Base-by-base conservation (phyloP, 2,888 invertebrate species). In the Gymnosoma rotundatum region DNA sequence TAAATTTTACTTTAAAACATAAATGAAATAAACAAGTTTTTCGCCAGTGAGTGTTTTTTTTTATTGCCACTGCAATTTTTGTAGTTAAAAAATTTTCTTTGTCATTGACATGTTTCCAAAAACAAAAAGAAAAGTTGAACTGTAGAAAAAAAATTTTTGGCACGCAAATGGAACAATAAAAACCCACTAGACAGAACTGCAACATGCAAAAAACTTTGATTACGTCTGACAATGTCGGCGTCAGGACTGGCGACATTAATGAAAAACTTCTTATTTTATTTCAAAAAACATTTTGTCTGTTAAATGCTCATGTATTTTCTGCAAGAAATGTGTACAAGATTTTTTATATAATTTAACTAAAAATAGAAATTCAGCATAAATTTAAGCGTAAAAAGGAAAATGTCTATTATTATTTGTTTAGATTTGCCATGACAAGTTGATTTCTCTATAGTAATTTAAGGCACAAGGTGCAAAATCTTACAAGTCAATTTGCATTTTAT, bases 381-480 rank as follows among this genome's bases (percentile, higher is more conserved):
- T 48, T 70, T 48, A 32, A 48, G 9, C 4, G 2, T 25, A 60
- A 64, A 84, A 74, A 73, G 81, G 81, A 84, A 81, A 69, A 69
- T 42, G 72, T 61, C 83, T 36, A 79, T 83, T 80, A 79, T 21
- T 52, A 42, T 64, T 63, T 45, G 16, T 42, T 32, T 16, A 9
- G 10, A 20, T 56, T 16, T n/a, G 20, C 50, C 42, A 16, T 60
- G 73, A 52, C 52, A 58, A 78, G 70, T 72, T 12, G 21, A 36
- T 58, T 32, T 61, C 42, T 73, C 32, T 73, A 1, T n/a, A 32
- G 20, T 52, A 66, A 50, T 64, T 58, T 79, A 50, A 16, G 36
- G 52, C 45, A 58, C 70, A 74, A 84, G 76, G 73, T 84, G 83
- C 63, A 64, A 81, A 81, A 81, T 81, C 81, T 80, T 80, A 73